A percentile compares a stretch with the other conserved stretches of the same genome.
Evolutionary conservation across 2,113 vertebrate species (phyloP).

Genomic region (Tricholaema leucomelas): DNA sequence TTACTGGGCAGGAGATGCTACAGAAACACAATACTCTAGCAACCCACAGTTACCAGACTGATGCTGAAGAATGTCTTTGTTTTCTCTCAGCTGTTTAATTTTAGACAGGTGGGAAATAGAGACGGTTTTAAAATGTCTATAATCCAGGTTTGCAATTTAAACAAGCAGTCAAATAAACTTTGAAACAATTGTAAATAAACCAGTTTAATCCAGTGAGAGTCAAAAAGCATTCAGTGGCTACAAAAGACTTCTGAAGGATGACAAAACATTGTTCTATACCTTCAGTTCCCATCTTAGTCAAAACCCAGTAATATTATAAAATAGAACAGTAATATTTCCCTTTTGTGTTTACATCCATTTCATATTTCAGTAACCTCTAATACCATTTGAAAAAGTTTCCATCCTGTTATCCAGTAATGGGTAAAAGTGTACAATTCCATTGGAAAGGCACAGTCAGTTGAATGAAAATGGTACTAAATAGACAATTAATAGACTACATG

Average conservation of each 20-base stretch:
- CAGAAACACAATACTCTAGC: neutral
- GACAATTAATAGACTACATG: fast-evolving
- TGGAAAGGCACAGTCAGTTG: neutral
- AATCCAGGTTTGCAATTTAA: neutral
- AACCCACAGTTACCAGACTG: neutral
- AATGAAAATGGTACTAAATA: neutral
- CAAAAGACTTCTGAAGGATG: neutral
- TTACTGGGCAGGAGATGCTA: neutral
- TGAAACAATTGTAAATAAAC: neutral
- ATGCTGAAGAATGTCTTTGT: neutral
- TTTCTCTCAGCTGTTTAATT: neutral
- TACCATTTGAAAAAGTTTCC: neutral
- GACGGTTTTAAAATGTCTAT: neutral
- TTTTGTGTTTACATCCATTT: neutral
- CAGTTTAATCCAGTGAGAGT: neutral
- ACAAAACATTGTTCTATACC: neutral
- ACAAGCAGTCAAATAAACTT: neutral
- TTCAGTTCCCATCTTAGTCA: neutral
- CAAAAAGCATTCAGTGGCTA: neutral
- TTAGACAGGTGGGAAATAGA: neutral
- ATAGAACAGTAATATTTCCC: neutral
- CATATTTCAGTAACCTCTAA: neutral
- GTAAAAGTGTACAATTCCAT: neutral
- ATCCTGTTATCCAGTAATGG: fast-evolving
- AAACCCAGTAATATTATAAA: neutral